phyloP scores from a whole-genome alignment of 2,797 vertebrate genomes.

The Pseudomugil tenellus region DNA sequence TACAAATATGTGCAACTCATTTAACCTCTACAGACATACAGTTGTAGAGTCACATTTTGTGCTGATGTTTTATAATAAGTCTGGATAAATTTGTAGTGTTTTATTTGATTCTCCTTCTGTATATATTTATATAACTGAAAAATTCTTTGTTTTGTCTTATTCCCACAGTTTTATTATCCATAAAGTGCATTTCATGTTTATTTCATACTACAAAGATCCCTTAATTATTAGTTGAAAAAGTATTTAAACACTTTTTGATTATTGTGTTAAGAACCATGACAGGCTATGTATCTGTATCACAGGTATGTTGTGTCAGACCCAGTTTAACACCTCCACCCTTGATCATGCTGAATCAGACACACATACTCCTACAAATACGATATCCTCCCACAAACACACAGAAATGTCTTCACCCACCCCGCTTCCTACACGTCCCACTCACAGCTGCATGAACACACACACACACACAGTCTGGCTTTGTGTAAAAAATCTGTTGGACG shows the following conservation, averaged over 20 bases:
- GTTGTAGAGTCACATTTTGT: slow-evolving; percentile 4
- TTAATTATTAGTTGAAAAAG: not conserved
- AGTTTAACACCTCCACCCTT: slow-evolving; percentile 53
- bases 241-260: not conserved
- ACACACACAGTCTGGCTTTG: slow-evolving; percentile 43
- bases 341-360: slow-evolving; percentile 41
- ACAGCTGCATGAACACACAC: slow-evolving; percentile 17
- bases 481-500: slow-evolving; percentile 61
- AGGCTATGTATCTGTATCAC: slow-evolving; percentile 24
- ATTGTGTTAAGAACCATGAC: not conserved
- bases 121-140: too few relatives aligned
- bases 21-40: not conserved
- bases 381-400: slow-evolving; percentile 48
- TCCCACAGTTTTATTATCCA: not conserved
- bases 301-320: slow-evolving; percentile 49
- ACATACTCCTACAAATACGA: slow-evolving; percentile 30
- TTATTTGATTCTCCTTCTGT: not conserved
- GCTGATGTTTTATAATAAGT: not conserved
- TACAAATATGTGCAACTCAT: slow-evolving; percentile 45
- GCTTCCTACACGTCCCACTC: slow-evolving; percentile 50
- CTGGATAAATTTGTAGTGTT: not conserved
- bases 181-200: not conserved
- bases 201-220: not conserved
- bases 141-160: not conserved
- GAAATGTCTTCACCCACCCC: slow-evolving; percentile 55